These are phyloP conservation scores for Oreochromis tanganicae DNA, from an alignment of 2,113 vertebrate genomes.

Conservation along the genomic window DNA sequence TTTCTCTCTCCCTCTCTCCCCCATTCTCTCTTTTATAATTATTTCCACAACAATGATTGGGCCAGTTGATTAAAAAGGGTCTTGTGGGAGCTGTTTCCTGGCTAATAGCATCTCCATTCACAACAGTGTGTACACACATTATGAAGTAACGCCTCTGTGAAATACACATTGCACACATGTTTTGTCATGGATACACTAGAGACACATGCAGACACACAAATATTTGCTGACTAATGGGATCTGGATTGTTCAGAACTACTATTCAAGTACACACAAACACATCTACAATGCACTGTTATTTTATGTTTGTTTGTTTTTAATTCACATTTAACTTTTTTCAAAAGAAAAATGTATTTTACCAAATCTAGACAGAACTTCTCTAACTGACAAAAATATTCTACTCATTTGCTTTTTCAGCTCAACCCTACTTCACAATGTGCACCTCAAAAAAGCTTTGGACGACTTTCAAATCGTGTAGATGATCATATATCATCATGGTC, in stretches of 20 bases:
- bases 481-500: not conserved
- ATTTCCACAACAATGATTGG: slow-evolving; percentile 62
- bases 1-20: not conserved
- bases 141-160: not conserved
- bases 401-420: not conserved
- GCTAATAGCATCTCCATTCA: slow-evolving; percentile 45
- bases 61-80: slow-evolving; percentile 61
- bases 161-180: not conserved
- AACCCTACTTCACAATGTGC: not conserved
- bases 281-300: not conserved
- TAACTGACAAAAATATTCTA: not conserved
- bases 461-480: not conserved
- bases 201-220: not conserved
- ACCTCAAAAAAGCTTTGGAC: not conserved
- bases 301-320: not conserved
- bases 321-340: not conserved
- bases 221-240: not conserved
- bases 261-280: not conserved
- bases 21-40: slow-evolving; percentile 34
- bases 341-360: not conserved
- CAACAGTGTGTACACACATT: not conserved
- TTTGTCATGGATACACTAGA: not conserved
- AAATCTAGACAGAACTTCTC: not conserved
- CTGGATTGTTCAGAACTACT: not conserved
- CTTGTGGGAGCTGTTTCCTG: slow-evolving; percentile 52